A percentile compares a stretch with the other conserved stretches of the same genome.
Evolutionary conservation across 1,140 invertebrate species (phyloP).

Genomic region (Cheumatopsyche charites): DNA sequence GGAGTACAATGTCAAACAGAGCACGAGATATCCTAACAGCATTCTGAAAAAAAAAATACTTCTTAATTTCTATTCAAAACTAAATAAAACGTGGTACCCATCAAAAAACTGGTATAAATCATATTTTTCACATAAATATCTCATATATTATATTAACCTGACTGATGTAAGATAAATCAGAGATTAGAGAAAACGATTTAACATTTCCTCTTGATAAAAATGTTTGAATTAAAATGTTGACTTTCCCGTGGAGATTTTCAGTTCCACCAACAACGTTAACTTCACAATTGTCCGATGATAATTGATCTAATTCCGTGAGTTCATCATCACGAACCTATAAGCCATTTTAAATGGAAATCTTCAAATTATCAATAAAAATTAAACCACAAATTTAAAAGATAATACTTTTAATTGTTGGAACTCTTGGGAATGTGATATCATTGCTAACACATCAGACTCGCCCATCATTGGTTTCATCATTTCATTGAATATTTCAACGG

Average conservation of each 20-base stretch:
- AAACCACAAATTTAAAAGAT: not conserved
- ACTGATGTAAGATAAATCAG: slow-evolving; percentile 91
- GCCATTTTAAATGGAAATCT: not conserved
- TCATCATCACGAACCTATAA: slow-evolving; percentile 91
- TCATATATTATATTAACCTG: slow-evolving; percentile 73
- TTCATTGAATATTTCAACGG: slow-evolving; percentile 90
- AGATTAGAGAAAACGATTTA: slow-evolving; percentile 88
- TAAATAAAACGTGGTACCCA: not conserved
- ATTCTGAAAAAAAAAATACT: slow-evolving; percentile 69
- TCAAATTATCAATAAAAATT: not conserved
- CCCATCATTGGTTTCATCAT: slow-evolving; percentile 80
- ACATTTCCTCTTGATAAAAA: slow-evolving; percentile 82
- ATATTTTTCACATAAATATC: not conserved
- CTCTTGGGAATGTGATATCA: slow-evolving; percentile 92
- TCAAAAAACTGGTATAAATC: not conserved
- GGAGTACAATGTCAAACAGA: slow-evolving; percentile 91
- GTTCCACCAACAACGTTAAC: slow-evolving; percentile 77
- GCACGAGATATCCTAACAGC: slow-evolving; percentile 88
- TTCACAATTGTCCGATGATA: slow-evolving; percentile 75
- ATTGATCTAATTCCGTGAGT: slow-evolving; percentile 83
- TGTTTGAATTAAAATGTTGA: slow-evolving; percentile 95
- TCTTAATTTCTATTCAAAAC: too few relatives aligned
- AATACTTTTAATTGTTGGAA: slow-evolving; percentile 94
- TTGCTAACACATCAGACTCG: slow-evolving; percentile 83
- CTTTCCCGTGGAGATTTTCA: slow-evolving; percentile 94